phyloP scores from a whole-genome alignment of 1,140 invertebrate species.

The Drosophila bocki region DNA sequence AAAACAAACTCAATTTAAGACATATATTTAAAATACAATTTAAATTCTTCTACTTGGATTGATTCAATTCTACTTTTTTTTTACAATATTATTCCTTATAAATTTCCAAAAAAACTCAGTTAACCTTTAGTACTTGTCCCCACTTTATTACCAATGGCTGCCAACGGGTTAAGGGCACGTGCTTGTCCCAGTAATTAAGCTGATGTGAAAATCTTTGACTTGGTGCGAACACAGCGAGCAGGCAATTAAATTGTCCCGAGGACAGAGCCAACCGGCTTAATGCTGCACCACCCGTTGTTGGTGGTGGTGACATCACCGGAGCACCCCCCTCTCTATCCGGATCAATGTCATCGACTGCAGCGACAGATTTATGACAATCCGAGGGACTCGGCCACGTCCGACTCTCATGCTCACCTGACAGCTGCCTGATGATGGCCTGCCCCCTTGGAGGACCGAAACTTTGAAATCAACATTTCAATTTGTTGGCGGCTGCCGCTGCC shows the following conservation, averaged over 20 bases:
- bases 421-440: constrained; percentile 33
- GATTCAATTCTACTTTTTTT: not conserved
- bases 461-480: constrained; percentile 82
- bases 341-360: constrained; percentile 58
- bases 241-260: constrained; percentile 72
- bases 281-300: not conserved
- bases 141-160: not conserved
- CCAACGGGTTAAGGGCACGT: constrained; percentile 4
- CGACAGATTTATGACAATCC: constrained; percentile 77
- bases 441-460: constrained; percentile 46
- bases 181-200: constrained; percentile 60
- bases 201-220: constrained; percentile 74
- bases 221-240: constrained; percentile 67
- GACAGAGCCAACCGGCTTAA: constrained; percentile 55
- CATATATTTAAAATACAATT: too few relatives aligned
- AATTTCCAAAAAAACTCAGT: too few relatives aligned
- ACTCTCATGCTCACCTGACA: constrained; percentile 66
- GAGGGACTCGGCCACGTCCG: constrained; percentile 27
- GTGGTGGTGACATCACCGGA: constrained; percentile 16
- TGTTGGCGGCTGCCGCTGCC: constrained; percentile 52
- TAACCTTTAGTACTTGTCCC: not conserved
- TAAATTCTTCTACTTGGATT: too few relatives aligned
- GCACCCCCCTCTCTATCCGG: constrained; percentile 2
- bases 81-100: not conserved
- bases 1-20: too few relatives aligned